Evolutionary conservation across 2,888 invertebrate species (phyloP).

Genomic region (Aleiodes alternator): DNA sequence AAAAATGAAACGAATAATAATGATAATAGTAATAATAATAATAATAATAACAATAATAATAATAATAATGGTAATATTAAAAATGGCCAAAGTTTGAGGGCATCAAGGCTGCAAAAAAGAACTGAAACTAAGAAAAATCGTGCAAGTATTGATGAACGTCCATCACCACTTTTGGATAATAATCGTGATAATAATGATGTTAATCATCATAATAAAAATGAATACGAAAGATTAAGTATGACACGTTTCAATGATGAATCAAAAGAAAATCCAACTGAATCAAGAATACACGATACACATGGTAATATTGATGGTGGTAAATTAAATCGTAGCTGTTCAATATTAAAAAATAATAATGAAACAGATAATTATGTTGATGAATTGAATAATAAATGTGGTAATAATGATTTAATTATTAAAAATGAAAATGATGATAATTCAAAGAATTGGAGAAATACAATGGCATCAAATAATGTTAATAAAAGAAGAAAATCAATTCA

Average conservation of each 20-base stretch:
- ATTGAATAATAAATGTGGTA: constrained; percentile 19
- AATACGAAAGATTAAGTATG: constrained; percentile 64
- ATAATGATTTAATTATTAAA: constrained; percentile 10
- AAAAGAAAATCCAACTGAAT: constrained; percentile 52
- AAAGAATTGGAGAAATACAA: constrained; percentile 48
- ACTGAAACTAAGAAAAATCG: constrained; percentile 67
- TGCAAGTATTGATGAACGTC: constrained; percentile 59
- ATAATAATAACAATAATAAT: constrained; percentile 56
- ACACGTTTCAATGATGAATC: constrained; percentile 60
- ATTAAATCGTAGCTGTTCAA: constrained; percentile 51
- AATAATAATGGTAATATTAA: constrained; percentile 60
- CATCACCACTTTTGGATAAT: constrained; percentile 54
- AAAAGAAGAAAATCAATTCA: constrained; percentile 44
- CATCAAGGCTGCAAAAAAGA: constrained; percentile 71
- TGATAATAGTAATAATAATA: constrained; percentile 58
- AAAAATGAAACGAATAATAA: constrained; percentile 58
- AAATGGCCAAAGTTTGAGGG: constrained; percentile 68
- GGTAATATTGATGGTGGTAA: constrained; percentile 35
- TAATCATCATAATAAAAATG: constrained; percentile 68
- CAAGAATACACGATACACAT: constrained; percentile 33
- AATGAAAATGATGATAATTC: constrained; percentile 47
- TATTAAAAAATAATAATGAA: constrained; percentile 50
- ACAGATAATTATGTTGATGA: constrained; percentile 30
- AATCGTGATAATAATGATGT: constrained; percentile 59
- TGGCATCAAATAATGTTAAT: constrained; percentile 26